Conservation (phyloP, 2,113 vertebrate species). For the Numida meleagris region DNA sequence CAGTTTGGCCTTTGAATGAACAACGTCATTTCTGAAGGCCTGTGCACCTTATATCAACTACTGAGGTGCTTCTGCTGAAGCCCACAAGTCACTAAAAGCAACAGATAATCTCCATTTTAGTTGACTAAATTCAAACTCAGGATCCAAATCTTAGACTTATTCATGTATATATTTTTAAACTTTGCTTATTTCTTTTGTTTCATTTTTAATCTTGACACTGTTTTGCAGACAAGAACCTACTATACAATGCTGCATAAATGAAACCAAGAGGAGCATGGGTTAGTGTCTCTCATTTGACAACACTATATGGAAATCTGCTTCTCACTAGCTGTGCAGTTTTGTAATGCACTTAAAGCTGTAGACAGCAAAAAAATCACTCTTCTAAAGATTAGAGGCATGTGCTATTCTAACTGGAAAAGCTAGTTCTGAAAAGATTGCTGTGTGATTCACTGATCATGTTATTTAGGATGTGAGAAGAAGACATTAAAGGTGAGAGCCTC, state of each 20-base stretch:
- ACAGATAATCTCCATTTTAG: neutral
- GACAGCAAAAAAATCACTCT: neutral
- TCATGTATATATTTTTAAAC: accelerated
- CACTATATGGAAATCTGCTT: neutral
- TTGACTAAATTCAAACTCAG: neutral
- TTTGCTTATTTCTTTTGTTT: neutral
- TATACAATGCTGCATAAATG: neutral
- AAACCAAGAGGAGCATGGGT: neutral
- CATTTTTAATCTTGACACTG: neutral
- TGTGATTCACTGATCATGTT: conserved; percentile 32
- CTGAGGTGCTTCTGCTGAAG: neutral
- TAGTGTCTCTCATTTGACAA: neutral
- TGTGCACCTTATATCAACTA: neutral
- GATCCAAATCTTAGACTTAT: neutral
- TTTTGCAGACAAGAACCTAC: neutral
- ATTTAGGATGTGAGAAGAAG: conserved; percentile 15
- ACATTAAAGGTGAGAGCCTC: conserved; percentile 40
- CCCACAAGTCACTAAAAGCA: neutral
- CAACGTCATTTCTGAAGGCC: neutral
- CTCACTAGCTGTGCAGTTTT: neutral
- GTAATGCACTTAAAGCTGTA: neutral
- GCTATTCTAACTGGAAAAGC: neutral
- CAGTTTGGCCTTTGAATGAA: neutral
- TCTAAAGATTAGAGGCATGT: neutral
- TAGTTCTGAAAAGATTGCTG: conserved; percentile 18